These are phyloP conservation scores for Thecophora atra DNA, from an alignment of 2,888 invertebrate genomes.

Conservation along the genomic window DNA sequence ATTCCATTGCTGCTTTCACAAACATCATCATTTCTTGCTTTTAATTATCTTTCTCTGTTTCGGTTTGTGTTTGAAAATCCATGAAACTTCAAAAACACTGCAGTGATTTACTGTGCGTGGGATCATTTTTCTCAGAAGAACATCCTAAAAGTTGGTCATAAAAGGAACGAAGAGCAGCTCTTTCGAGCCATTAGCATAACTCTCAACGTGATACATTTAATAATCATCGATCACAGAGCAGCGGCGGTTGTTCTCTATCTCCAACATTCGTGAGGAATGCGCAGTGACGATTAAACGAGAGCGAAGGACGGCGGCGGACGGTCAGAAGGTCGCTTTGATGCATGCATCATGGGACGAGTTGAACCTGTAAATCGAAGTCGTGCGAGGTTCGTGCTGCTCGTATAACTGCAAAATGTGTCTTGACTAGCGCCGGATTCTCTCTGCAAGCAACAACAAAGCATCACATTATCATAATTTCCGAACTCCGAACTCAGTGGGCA, in stretches of 20 bases:
- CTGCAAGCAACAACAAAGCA: background rate
- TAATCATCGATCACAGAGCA: constrained; percentile 9
- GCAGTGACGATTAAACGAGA: background rate
- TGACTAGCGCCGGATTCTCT: constrained; percentile 12
- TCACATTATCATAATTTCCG: background rate
- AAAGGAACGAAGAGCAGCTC: background rate
- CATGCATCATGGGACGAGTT: background rate
- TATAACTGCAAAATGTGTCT: constrained; percentile 22
- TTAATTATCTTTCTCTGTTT: too few species aligned
- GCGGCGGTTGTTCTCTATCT: too few species aligned
- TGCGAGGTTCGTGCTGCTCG: background rate
- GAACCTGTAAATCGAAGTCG: constrained; percentile 12
- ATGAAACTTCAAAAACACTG: background rate
- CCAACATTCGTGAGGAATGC: background rate
- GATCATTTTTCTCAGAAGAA: background rate
- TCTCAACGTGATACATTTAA: constrained; percentile 9
- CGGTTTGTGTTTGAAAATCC: too few species aligned
- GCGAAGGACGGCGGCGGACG: background rate
- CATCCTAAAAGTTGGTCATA: background rate
- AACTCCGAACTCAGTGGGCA: background rate
- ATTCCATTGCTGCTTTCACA: too few species aligned
- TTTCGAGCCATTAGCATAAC: background rate
- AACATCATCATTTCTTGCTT: too few species aligned
- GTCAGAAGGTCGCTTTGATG: background rate
- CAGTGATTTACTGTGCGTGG: background rate